Conservation (phyloP, 2,797 vertebrate species). For the Pempheris klunzingeri region DNA sequence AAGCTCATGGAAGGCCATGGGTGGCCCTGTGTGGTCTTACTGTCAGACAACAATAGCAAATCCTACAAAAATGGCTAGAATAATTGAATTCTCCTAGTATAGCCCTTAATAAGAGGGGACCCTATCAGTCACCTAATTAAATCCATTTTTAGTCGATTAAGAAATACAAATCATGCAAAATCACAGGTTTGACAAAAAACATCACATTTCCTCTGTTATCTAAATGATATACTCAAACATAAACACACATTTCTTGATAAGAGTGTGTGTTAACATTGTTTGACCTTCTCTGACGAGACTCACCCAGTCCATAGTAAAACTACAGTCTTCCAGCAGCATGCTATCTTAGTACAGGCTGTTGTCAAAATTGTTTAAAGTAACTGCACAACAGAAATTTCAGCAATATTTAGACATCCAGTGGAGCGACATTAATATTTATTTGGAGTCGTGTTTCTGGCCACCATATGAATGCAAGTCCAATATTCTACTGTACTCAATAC, state of each 20-base stretch:
- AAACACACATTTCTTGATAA: not conserved
- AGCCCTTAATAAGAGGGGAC: not conserved
- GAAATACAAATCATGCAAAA: not conserved
- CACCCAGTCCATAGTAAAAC: constrained; percentile 20
- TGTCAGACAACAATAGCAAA: constrained; percentile 42
- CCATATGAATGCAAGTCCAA: not conserved
- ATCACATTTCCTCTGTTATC: not conserved
- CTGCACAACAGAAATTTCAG: too few species aligned
- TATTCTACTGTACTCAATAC: too few species aligned
- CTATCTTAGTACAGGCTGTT: not conserved
- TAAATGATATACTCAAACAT: not conserved
- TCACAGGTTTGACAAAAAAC: not conserved
- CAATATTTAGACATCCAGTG: not conserved
- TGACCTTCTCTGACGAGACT: constrained; percentile 11
- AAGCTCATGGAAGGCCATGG: constrained; percentile 29
- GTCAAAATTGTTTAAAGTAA: not conserved
- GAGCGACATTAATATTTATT: not conserved
- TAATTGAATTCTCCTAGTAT: constrained; percentile 30
- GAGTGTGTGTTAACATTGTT: constrained; percentile 18
- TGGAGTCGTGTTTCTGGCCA: not conserved
- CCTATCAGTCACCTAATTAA: constrained; percentile 15
- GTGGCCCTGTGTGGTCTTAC: constrained; percentile 33
- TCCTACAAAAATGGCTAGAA: constrained; percentile 13
- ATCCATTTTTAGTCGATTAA: constrained; percentile 13
- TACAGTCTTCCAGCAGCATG: not conserved